Conservation (phyloP, 2,888 invertebrate genomes). For the Pollenia angustigena region DNA sequence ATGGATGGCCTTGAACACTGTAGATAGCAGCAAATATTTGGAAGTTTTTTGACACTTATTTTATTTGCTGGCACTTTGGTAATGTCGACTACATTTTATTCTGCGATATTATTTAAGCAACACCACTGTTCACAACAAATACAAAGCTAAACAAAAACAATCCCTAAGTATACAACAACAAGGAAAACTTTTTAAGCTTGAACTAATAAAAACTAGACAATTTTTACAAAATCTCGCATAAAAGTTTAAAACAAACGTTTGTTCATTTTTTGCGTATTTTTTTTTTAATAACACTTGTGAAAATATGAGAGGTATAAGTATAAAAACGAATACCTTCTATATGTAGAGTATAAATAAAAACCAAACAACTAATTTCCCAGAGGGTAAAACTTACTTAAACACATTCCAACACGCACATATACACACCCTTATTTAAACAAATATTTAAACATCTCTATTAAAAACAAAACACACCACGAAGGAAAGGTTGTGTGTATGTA, state of each 20-base stretch:
- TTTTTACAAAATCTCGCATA: constrained; percentile 30
- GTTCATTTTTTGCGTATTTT: constrained; percentile 44
- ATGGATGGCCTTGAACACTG: too few relatives aligned
- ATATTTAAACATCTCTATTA: constrained; percentile 31
- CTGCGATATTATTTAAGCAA: too few relatives aligned
- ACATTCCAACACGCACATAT: constrained; percentile 23
- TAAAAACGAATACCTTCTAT: constrained; percentile 33
- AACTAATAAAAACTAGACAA: constrained; percentile 53
- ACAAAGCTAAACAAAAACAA: not conserved
- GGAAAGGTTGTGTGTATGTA: not conserved
- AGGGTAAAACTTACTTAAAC: constrained; percentile 60
- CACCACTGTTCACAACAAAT: not conserved
- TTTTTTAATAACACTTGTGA: constrained; percentile 66
- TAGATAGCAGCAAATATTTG: too few relatives aligned
- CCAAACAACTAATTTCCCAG: constrained; percentile 68
- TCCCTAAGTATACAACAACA: not conserved
- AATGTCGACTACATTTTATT: too few relatives aligned
- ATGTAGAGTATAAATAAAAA: constrained; percentile 7
- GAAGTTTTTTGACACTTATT: too few relatives aligned
- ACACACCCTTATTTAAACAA: not conserved
- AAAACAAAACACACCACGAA: not conserved
- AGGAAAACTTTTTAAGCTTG: constrained; percentile 35
- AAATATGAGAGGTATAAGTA: constrained; percentile 28
- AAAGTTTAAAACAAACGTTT: constrained; percentile 7
- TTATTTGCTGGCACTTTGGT: too few relatives aligned